Conservation (phyloP, 2,888 invertebrate species). For the Syrphus vitripennis region DNA sequence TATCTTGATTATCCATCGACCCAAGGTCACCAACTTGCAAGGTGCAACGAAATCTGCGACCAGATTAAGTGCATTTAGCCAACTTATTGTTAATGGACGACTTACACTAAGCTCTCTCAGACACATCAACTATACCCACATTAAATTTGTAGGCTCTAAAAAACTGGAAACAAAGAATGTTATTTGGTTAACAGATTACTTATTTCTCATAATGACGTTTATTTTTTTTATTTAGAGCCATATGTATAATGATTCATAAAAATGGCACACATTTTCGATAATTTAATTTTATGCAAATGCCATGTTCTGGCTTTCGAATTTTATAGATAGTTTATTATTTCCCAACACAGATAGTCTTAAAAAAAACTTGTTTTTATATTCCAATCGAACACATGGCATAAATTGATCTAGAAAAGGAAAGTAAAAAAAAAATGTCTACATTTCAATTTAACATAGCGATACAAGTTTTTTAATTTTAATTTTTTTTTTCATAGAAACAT, state of each 20-base stretch:
- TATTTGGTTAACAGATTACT: neutral
- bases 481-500: neutral
- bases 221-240: no score
- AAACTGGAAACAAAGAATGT: slow-evolving; percentile 22
- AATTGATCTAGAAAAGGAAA: slow-evolving; percentile 27
- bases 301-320: neutral
- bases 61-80: slow-evolving; percentile 21
- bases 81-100: neutral
- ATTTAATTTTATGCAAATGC: slow-evolving; percentile 15
- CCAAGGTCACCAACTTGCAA: slow-evolving; percentile 50
- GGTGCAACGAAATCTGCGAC: slow-evolving; percentile 38
- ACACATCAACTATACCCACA: neutral
- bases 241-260: slow-evolving; percentile 47
- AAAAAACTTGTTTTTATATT: slow-evolving; percentile 40
- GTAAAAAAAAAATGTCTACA: neutral
- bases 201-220: neutral
- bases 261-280: slow-evolving; percentile 6
- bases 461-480: neutral
- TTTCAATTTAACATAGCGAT: neutral
- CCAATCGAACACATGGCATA: neutral
- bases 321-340: slow-evolving; percentile 7
- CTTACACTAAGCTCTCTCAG: neutral
- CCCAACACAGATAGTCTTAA: neutral
- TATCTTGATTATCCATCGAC: slow-evolving; percentile 35
- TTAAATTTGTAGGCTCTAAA: neutral